phyloP scores from a whole-genome alignment of 2,888 invertebrate species.

The Globia sparganii region DNA sequence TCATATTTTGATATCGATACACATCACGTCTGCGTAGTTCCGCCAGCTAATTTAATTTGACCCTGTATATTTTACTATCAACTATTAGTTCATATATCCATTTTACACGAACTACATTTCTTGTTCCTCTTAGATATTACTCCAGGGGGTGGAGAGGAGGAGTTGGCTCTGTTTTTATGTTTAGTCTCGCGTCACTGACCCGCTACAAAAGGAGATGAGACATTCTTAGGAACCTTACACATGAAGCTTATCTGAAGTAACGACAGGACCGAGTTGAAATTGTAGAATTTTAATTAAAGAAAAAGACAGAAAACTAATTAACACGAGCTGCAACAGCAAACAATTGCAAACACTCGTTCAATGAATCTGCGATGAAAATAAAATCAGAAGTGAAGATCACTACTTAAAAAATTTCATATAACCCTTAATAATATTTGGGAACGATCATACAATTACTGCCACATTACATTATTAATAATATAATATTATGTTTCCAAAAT shows the following conservation, averaged over 20 bases:
- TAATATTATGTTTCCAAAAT: not conserved
- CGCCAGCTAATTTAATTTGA: not conserved
- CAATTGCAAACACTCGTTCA: not conserved
- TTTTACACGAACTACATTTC: not conserved
- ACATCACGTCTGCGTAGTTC: not conserved
- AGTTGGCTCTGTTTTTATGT: slow-evolving; percentile 50
- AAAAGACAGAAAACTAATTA: not conserved
- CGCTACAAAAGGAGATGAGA: slow-evolving; percentile 38
- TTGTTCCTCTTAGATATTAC: slow-evolving; percentile 1
- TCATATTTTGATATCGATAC: not conserved
- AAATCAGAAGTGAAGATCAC: not conserved
- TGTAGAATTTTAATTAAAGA: not conserved
- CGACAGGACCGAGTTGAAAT: not conserved
- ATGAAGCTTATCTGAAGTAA: slow-evolving; percentile 7
- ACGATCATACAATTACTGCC: too few species aligned
- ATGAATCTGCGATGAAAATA: not conserved
- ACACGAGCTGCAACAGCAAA: not conserved
- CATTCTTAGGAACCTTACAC: slow-evolving; percentile 36
- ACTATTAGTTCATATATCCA: not conserved
- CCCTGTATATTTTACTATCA: not conserved
- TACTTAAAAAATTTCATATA: not conserved
- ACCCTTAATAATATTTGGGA: not conserved
- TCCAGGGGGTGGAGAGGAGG: not conserved
- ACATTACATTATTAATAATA: not conserved
- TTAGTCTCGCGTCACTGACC: slow-evolving; percentile 59